Percentiles rank a stretch among this genome's conserved stretches.
phyloP scores from a whole-genome alignment of 2,888 invertebrate species.

The Ischnura elegans region DNA sequence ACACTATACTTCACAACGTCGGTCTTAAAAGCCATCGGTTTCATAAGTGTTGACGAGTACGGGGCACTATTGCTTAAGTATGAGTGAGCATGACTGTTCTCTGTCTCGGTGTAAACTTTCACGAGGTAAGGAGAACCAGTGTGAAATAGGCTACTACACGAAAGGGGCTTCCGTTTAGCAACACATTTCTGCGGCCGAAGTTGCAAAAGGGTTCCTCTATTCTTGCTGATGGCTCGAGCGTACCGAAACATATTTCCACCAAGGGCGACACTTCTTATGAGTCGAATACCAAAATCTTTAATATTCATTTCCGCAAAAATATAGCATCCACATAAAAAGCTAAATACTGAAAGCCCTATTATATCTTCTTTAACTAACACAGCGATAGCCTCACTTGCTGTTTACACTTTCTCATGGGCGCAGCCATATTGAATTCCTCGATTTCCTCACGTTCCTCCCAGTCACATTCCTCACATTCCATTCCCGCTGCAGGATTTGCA shows the following conservation, averaged over 20 bases:
- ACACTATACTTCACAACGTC: background rate
- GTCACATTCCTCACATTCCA: background rate
- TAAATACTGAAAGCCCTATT: background rate
- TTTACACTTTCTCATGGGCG: background rate
- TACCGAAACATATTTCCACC: background rate
- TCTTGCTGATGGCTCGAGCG: background rate
- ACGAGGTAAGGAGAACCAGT: background rate
- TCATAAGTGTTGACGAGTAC: conserved; percentile 16
- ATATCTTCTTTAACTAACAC: background rate
- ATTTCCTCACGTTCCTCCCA: background rate
- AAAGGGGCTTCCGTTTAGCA: too few relatives aligned
- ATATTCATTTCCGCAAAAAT: background rate
- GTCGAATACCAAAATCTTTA: background rate
- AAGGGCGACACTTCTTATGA: background rate
- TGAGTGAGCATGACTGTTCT: background rate
- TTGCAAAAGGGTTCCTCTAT: too few relatives aligned
- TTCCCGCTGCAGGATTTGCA: background rate
- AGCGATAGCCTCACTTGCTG: background rate
- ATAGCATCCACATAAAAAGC: background rate
- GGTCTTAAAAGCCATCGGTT: background rate
- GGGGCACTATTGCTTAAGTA: background rate
- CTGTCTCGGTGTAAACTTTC: background rate
- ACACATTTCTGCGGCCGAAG: background rate
- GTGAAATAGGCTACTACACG: background rate
- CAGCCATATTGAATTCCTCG: background rate